Evolutionary conservation across 1,140 invertebrate genomes (phyloP).

Genomic region (Artemia franciscana): DNA sequence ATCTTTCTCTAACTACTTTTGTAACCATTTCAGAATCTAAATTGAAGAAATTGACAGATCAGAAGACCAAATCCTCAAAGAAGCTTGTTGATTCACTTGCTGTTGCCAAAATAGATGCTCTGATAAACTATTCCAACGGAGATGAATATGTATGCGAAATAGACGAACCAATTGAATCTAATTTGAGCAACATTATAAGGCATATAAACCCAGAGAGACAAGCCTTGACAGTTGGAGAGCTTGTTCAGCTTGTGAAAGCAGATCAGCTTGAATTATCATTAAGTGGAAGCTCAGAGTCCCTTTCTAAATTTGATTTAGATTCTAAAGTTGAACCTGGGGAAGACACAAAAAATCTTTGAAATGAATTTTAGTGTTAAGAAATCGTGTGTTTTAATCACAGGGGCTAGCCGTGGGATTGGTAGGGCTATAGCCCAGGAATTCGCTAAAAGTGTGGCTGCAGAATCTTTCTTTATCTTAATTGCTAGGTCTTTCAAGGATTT

Average conservation of each 20-base stretch:
- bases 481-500: slow-evolving; percentile 34
- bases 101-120: slow-evolving; percentile 21
- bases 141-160: slow-evolving; percentile 12
- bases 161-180: slow-evolving; percentile 21
- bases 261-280: slow-evolving; percentile 19
- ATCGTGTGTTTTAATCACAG: slow-evolving; percentile 41
- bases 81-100: slow-evolving; percentile 20
- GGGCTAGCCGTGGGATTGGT: slow-evolving; percentile 71
- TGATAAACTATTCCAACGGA: slow-evolving; percentile 15
- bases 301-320: slow-evolving; percentile 10
- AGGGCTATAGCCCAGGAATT: slow-evolving; percentile 43
- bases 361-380: slow-evolving; percentile 22
- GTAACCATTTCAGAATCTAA: slow-evolving; percentile 1
- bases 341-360: slow-evolving; percentile 12
- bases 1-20: background rate
- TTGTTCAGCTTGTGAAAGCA: slow-evolving; percentile 27
- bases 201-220: slow-evolving; percentile 22
- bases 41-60: background rate
- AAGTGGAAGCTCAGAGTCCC: background rate
- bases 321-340: slow-evolving; percentile 5
- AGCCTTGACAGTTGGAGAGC: slow-evolving; percentile 25
- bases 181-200: slow-evolving; percentile 20
- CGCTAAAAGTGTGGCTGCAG: slow-evolving; percentile 29
- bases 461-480: slow-evolving; percentile 45
- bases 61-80: slow-evolving; percentile 5